Evolutionary conservation across 2,113 vertebrate genomes (phyloP).

Genomic region (Grammomys dolichurus): DNA sequence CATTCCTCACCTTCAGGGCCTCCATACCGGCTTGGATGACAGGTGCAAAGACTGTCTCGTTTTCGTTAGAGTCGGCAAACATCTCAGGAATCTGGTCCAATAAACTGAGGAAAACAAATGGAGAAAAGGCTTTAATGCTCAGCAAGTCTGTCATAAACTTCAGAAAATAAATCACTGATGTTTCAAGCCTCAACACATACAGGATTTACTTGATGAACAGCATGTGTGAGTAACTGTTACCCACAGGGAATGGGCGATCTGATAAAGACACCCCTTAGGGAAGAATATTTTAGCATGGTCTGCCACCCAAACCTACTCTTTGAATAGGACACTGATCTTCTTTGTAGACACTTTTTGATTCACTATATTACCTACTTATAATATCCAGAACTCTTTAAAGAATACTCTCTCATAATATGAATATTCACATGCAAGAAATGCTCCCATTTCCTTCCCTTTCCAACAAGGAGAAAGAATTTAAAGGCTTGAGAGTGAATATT

Average conservation of each 20-base stretch:
- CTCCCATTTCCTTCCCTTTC: not conserved
- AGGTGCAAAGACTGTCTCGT: conserved; percentile 95
- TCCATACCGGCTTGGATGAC: conserved; percentile 97
- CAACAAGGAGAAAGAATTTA: not conserved
- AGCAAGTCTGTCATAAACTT: not conserved
- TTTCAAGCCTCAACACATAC: not conserved
- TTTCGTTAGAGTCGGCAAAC: conserved; percentile 96
- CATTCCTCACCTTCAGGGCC: conserved; percentile 93
- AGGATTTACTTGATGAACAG: not conserved
- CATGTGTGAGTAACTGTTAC: not conserved
- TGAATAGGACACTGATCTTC: not conserved
- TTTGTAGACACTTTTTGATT: not conserved
- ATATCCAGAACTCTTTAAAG: not conserved
- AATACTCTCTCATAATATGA: not conserved
- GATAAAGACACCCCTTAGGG: not conserved
- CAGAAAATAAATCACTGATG: not conserved
- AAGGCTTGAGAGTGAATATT: not conserved
- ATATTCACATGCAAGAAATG: not conserved
- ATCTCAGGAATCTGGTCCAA: conserved; percentile 98
- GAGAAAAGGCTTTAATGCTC: not conserved
- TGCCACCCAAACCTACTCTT: not conserved
- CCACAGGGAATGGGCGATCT: not conserved
- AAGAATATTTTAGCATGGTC: not conserved
- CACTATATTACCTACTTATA: not conserved
- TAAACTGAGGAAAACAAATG: conserved; percentile 86